Evolutionary conservation across 2,113 vertebrate species (phyloP).

Genomic region (Elachura formosa): DNA sequence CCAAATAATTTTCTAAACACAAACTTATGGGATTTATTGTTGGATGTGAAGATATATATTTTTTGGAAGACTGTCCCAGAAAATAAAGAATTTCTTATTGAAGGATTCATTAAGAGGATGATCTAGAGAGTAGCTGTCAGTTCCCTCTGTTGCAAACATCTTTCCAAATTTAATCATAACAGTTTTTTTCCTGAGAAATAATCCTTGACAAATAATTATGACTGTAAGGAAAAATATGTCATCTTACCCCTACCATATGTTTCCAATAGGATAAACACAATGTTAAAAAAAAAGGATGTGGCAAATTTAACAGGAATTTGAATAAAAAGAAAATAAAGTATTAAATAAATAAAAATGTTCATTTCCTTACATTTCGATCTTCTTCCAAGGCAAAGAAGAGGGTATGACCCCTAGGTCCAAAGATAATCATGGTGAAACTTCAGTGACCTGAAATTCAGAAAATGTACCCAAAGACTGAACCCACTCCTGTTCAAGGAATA

Average conservation of each 20-base stretch:
- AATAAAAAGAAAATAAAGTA: neutral
- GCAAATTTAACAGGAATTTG: neutral
- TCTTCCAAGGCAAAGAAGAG: neutral
- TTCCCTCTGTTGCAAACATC: neutral
- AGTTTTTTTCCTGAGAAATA: neutral
- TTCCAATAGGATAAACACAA: neutral
- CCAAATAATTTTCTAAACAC: neutral
- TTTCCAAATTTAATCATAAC: neutral
- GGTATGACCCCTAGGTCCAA: neutral
- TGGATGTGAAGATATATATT: neutral
- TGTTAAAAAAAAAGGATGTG: neutral
- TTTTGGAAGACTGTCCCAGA: neutral
- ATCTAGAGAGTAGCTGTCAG: neutral
- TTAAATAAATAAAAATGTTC: neutral
- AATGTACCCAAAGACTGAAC: neutral
- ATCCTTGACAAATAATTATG: neutral
- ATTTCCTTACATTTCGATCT: neutral
- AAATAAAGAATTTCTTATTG: neutral
- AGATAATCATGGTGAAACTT: neutral
- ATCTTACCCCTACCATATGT: neutral
- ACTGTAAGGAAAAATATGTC: neutral
- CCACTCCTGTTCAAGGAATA: neutral
- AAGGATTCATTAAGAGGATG: neutral
- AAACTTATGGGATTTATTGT: accelerated
- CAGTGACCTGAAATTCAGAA: neutral